A percentile compares a stretch with the other conserved stretches of the same genome.
Conservation (phyloP, 2,113 vertebrate species). For the Trichomycterus rosablanca region DNA sequence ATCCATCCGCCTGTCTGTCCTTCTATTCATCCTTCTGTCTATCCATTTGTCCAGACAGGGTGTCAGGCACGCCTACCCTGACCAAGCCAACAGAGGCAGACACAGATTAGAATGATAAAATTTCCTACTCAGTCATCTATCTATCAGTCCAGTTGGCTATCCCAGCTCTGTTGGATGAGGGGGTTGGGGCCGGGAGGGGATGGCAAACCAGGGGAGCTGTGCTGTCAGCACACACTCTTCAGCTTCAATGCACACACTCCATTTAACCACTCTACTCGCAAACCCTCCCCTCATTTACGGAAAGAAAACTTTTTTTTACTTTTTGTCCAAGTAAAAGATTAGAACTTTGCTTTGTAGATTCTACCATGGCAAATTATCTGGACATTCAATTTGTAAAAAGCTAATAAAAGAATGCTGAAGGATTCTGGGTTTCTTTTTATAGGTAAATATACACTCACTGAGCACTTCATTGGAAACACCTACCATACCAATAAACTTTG, state of each 20-base stretch:
- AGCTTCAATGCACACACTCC: neutral
- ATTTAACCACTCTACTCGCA: neutral
- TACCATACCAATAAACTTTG: no score
- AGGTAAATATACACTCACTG: no score
- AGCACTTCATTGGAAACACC: no score
- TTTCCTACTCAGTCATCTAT: slow-evolving; percentile 18
- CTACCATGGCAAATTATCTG: no score
- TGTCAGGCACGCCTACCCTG: slow-evolving; percentile 48
- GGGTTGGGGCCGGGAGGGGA: neutral
- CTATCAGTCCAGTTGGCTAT: slow-evolving; percentile 31
- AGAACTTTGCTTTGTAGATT: no score
- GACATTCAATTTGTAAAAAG: no score
- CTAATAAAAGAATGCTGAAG: no score
- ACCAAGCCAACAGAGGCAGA: slow-evolving; percentile 28
- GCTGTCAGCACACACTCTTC: slow-evolving; percentile 35
- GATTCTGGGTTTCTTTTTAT: no score
- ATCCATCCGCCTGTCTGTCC: slow-evolving; percentile 3
- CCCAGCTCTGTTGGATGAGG: slow-evolving; percentile 15
- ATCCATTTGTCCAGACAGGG: slow-evolving; percentile 2
- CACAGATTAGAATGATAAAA: slow-evolving; percentile 52
- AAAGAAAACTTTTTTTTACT: no score
- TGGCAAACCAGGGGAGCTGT: slow-evolving; percentile 1
- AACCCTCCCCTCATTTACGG: no score
- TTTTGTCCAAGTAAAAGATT: no score
- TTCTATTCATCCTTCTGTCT: slow-evolving; percentile 5